phyloP scores from a whole-genome alignment of 2,797 vertebrate species.

The Catharus ustulatus region DNA sequence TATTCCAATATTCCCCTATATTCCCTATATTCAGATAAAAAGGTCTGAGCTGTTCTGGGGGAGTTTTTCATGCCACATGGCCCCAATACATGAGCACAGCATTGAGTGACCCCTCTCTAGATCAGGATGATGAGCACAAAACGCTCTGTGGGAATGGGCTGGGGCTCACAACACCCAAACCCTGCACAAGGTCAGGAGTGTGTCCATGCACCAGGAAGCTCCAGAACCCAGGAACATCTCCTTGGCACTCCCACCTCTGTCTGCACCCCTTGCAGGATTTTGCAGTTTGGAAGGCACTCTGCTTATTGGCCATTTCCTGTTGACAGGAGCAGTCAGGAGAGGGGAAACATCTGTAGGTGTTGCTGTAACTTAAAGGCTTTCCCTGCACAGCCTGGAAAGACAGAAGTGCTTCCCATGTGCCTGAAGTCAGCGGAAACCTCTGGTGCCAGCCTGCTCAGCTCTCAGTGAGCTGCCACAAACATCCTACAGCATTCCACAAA shows the following conservation, averaged over 20 bases:
- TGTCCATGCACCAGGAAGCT: neutral
- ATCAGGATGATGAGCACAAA: neutral
- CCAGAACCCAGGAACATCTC: neutral
- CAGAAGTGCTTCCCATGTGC: neutral
- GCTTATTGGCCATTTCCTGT: neutral
- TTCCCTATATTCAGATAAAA: too few species aligned
- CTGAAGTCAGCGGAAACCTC: neutral
- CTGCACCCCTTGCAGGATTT: neutral
- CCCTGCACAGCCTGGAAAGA: neutral
- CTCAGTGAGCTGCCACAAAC: neutral
- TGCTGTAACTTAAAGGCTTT: neutral
- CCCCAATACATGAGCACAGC: neutral
- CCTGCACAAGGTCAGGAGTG: neutral
- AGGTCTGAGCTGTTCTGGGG: neutral
- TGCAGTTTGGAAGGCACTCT: neutral
- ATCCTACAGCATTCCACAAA: neutral
- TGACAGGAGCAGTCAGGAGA: neutral
- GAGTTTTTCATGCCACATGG: neutral
- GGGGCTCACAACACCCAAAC: neutral
- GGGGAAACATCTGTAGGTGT: slow-evolving; percentile 24
- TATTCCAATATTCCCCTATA: neutral
- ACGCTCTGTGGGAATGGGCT: neutral
- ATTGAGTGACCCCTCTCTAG: neutral
- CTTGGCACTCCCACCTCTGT: neutral
- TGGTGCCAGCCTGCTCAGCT: neutral